Percentiles rank a stretch among this genome's conserved stretches.
Evolutionary conservation across 2,113 vertebrate genomes (phyloP).

Genomic region (Gasterosteus nipponicus): DNA sequence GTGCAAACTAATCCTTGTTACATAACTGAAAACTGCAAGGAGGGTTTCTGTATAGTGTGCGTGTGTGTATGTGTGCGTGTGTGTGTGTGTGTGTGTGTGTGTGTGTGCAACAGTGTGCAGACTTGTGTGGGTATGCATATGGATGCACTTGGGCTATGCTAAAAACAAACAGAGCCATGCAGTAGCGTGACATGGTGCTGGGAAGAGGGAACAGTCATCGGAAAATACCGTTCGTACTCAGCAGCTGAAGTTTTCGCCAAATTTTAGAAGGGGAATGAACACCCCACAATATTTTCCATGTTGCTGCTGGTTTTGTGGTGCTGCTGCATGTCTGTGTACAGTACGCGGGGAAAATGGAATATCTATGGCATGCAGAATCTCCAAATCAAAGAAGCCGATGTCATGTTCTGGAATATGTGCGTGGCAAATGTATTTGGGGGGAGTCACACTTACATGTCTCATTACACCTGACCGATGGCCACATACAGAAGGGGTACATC

Average conservation of each 20-base stretch:
- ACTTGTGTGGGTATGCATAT: conserved; percentile 49
- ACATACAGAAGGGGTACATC: not conserved
- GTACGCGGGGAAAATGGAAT: not conserved
- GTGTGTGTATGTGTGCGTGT: conserved; percentile 17
- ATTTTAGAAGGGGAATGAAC: not conserved
- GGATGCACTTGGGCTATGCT: conserved; percentile 74
- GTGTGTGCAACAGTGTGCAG: conserved; percentile 6
- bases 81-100: conserved; percentile 6
- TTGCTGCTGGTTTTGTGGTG: not conserved
- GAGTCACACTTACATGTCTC: not conserved
- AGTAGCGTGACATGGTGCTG: conserved; percentile 56
- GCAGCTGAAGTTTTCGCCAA: conserved; percentile 5
- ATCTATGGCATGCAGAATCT: not conserved
- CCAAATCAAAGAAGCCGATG: not conserved
- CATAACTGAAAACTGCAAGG: conserved; percentile 64
- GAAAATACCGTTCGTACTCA: conserved; percentile 20
- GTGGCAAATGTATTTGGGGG: not conserved
- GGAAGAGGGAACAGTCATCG: conserved; percentile 18
- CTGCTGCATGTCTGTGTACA: not conserved
- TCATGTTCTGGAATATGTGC: not conserved
- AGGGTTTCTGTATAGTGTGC: conserved; percentile 24
- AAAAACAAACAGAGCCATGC: conserved; percentile 68
- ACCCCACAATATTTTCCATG: not conserved
- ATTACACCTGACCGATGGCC: not conserved
- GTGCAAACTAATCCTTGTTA: conserved; percentile 71